Conservation (phyloP, 2,797 vertebrate genomes). For the Urocyon cinereoargenteus region DNA sequence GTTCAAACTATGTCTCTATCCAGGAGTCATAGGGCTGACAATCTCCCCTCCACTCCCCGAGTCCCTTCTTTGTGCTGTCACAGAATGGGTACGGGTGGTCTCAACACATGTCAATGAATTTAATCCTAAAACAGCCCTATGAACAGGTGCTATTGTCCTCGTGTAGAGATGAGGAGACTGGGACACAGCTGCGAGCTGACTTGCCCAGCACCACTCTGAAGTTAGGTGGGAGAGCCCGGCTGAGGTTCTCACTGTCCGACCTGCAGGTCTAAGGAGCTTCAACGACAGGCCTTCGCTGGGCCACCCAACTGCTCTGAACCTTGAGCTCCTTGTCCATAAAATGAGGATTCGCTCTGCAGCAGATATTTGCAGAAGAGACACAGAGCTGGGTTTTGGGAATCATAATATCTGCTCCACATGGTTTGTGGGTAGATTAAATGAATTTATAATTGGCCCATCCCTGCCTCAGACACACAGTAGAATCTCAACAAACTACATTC, state of each 20-base stretch:
- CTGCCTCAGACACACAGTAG: background rate
- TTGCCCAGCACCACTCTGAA: background rate
- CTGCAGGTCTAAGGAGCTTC: background rate
- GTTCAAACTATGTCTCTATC: background rate
- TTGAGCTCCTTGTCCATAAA: background rate
- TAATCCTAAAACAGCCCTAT: background rate
- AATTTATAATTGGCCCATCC: background rate
- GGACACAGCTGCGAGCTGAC: background rate
- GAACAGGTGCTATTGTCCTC: background rate
- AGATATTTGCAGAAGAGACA: background rate
- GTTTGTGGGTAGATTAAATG: background rate
- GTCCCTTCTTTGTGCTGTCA: background rate
- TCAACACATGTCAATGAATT: background rate
- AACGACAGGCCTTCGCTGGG: fast-evolving
- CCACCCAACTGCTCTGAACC: background rate
- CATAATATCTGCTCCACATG: background rate
- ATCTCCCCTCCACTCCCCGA: background rate
- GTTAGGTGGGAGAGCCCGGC: fast-evolving
- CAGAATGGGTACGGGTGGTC: background rate
- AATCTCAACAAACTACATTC: background rate
- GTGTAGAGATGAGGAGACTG: background rate
- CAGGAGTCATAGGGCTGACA: background rate
- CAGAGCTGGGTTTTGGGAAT: background rate
- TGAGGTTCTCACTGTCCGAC: background rate
- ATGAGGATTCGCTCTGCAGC: background rate